Base-by-base conservation (phyloP, 2,797 vertebrate genomes). In the Smutsia temminckii region DNA sequence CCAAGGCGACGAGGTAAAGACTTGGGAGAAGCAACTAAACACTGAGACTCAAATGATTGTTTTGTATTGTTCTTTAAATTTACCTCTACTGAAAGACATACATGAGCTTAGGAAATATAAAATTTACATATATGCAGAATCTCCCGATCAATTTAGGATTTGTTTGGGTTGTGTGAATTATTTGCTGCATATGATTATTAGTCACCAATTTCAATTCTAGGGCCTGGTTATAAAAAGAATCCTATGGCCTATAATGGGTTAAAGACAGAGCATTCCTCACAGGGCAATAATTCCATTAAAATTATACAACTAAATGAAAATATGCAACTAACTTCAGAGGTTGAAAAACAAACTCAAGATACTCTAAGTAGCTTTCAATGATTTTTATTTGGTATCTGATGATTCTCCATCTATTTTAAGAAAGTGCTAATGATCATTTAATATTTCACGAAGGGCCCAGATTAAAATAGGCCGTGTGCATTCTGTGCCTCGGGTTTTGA, bases 241-340 rank as follows among this genome's bases (percentile, higher is more conserved):
- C 71, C 27, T 32, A 37, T 21, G 64, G 21, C 3, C 75, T 91
- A 53, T 23, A 61, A 25, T 89, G 14, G n/a, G 6, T 68, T 85
- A 87, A 89, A 42, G 1, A 69, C 8, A 57, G 9, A 64, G 1
- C 3, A 64, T 55, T 93, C 55, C 6, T 77, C 29, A 46, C 2
- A 83, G 34, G 71, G 95, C 97, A 98, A 97, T 95, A 90, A 98
- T 97, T 97, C 93, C 95, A 94, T 97, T 97, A 96, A 97, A 98
- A 97, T 97, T 94, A 96, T 23, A 34, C 20, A 53, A 75, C 32
- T n/a, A 53, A 53, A n/a, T n/a, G n/a, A 13, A 75, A 51, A 97
- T 95, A 96, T 97, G 95, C 83, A 89, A 95, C 77, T 97, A 97
- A 98, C 98, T 98, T 97, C 98, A 97, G 90, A 92, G 25, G 68